These are phyloP conservation scores for Chelonoidis abingdonii DNA, from an alignment of 2,113 vertebrate genomes.

Conservation along the genomic window DNA sequence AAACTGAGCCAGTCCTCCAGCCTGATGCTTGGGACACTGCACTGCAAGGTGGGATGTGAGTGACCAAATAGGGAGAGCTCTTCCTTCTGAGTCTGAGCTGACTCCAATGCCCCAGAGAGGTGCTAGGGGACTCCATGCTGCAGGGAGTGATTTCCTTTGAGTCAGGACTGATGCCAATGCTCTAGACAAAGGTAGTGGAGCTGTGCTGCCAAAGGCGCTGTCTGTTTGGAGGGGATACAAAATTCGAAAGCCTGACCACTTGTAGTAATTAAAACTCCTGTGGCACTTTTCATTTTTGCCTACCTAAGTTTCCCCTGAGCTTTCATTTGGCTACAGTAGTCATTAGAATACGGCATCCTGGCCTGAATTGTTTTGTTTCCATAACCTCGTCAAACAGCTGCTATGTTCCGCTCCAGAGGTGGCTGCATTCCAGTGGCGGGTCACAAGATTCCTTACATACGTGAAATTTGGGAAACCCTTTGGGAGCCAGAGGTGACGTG, in stretches of 20 bases:
- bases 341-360: background rate
- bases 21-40: background rate
- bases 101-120: too few relatives aligned
- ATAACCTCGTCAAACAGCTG: constrained; percentile 72
- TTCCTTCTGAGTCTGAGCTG: background rate
- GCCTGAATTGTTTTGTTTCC: constrained; percentile 60
- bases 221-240: background rate
- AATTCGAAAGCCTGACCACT: background rate
- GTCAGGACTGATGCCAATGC: background rate
- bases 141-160: too few relatives aligned
- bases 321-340: background rate
- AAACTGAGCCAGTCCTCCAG: background rate
- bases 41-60: background rate
- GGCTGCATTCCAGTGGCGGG: constrained; percentile 64
- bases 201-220: background rate
- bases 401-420: constrained; percentile 67
- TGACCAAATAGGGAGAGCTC: background rate
- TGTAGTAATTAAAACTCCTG: background rate
- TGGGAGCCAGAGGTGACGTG: constrained; percentile 52
- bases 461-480: constrained; percentile 48
- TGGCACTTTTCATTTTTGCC: background rate
- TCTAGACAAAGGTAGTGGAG: background rate
- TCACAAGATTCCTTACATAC: constrained; percentile 65
- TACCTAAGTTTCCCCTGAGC: constrained; percentile 36
- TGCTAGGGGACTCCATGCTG: too few relatives aligned